These are phyloP conservation scores for Actinia tenebrosa DNA, from an alignment of 64 coral and sea anemone species.

Conservation along the genomic window DNA sequence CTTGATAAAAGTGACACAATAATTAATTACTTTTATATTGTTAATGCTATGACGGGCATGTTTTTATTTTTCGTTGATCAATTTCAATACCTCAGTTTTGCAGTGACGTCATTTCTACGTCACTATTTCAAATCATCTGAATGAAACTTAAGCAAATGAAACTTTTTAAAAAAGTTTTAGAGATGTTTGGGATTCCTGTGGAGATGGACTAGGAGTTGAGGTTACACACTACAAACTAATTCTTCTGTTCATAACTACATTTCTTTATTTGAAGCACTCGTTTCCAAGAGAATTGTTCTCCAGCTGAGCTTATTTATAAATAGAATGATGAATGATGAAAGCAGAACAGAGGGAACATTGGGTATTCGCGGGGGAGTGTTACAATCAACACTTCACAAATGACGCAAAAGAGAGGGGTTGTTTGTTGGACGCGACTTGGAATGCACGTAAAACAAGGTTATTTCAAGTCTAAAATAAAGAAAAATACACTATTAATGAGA, in stretches of 20 bases:
- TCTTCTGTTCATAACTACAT: neutral
- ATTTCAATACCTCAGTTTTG: too few species aligned
- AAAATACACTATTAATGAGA: neutral
- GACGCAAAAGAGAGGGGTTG: neutral
- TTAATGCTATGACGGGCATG: too few species aligned
- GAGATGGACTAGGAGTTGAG: neutral
- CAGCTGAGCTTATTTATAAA: neutral
- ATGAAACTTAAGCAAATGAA: too few species aligned
- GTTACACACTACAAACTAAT: neutral
- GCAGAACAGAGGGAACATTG: neutral
- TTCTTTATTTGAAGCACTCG: neutral
- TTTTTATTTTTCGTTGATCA: too few species aligned
- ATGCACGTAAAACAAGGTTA: neutral
- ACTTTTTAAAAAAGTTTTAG: neutral
- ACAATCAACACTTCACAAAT: constrained; percentile 1
- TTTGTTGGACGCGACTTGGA: neutral
- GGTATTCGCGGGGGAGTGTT: neutral
- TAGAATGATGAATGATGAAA: neutral
- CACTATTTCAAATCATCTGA: too few species aligned
- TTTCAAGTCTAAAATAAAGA: neutral
- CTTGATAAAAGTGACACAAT: too few species aligned
- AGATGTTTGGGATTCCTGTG: neutral
- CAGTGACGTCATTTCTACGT: too few species aligned
- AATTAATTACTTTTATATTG: too few species aligned
- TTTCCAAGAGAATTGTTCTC: neutral